Conservation (phyloP, 1,140 invertebrate species). For the Drosophila tropicalis region DNA sequence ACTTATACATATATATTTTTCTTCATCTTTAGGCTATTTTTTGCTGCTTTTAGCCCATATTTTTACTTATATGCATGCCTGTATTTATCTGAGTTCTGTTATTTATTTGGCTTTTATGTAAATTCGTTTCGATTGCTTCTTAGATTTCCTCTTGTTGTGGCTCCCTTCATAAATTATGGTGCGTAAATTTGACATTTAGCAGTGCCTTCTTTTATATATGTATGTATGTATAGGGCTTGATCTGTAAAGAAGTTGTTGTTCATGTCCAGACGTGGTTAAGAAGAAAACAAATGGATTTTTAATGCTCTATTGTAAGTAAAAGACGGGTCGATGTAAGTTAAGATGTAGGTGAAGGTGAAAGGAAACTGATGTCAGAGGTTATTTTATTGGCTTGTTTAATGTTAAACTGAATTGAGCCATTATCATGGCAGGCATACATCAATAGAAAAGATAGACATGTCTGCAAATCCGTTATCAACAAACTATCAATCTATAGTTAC, state of each 20-base stretch:
- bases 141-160: constrained; percentile 28
- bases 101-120: constrained; percentile 61
- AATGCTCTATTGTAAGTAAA: constrained; percentile 20
- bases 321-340: background rate
- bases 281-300: constrained; percentile 37
- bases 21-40: constrained; percentile 22
- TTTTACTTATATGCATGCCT: background rate
- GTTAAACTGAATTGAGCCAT: background rate
- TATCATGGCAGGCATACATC: background rate
- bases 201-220: constrained; percentile 59
- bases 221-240: constrained; percentile 52
- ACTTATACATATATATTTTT: background rate
- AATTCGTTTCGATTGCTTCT: constrained; percentile 48
- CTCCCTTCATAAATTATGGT: constrained; percentile 57
- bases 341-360: constrained; percentile 23
- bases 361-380: constrained; percentile 52
- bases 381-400: constrained; percentile 4
- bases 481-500: too few species aligned
- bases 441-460: too few species aligned
- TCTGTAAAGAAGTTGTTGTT: constrained; percentile 46
- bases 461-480: too few species aligned
- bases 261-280: constrained; percentile 31
- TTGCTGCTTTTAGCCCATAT: background rate
- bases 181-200: constrained; percentile 63
- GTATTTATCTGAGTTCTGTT: constrained; percentile 2